These are phyloP conservation scores for Tachuris rubrigastra DNA, from an alignment of 2,113 vertebrate genomes.

Conservation along the genomic window DNA sequence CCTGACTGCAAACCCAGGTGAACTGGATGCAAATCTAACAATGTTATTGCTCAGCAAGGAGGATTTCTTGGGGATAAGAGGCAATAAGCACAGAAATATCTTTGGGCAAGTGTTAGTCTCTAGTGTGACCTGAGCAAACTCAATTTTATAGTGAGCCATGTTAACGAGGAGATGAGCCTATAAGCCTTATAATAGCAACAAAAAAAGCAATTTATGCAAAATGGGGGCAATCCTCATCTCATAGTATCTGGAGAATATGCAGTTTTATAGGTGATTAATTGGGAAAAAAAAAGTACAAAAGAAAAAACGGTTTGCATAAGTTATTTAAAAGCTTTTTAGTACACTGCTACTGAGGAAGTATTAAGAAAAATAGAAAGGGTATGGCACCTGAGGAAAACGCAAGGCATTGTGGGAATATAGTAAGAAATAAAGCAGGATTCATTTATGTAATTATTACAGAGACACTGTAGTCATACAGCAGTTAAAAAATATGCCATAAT, in stretches of 20 bases:
- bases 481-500: not conserved
- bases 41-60: not conserved
- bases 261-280: conserved; percentile 48
- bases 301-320: not conserved
- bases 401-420: not conserved
- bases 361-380: conserved; percentile 16
- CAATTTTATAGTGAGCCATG: conserved; percentile 14
- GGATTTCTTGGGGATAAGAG: not conserved
- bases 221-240: conserved; percentile 21
- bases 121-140: conserved; percentile 24
- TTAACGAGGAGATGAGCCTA: conserved; percentile 29
- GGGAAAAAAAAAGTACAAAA: not conserved
- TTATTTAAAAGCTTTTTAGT: conserved; percentile 37
- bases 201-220: conserved; percentile 52
- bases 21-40: conserved; percentile 6
- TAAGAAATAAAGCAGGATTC: not conserved
- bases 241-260: not conserved
- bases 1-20: not conserved
- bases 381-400: not conserved
- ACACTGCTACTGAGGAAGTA: not conserved
- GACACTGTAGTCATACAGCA: not conserved
- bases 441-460: conserved; percentile 3
- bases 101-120: conserved; percentile 22
- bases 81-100: conserved; percentile 33
- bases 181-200: conserved; percentile 22